Base-by-base conservation (phyloP, 2,113 vertebrate genomes). In the Cromileptes altivelis region DNA sequence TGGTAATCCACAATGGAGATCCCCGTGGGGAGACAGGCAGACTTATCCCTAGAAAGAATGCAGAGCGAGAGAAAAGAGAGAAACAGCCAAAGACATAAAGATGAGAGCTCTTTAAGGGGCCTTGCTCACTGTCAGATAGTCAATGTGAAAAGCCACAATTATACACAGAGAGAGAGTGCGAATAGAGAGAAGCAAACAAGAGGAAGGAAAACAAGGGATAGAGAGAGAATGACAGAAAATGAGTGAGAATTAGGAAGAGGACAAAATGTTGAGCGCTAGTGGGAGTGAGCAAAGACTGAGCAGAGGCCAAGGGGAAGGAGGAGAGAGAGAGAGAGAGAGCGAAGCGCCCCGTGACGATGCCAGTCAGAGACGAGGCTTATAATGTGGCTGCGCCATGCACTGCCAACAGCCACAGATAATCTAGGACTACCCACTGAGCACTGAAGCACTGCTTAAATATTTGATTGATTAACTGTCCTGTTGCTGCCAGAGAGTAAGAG, bases 401-500 rank as follows among this genome's bases (percentile, higher is more conserved):
- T 95, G 94, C 92, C 93, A 94, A 92, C 89, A 90, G 91, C 78
- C 90, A 87, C 86, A 87, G 90, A 94, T 95, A 94, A 95, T 95
- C 93, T 93, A 72, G 85, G 93, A 93, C 92, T 91, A 84, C 93
- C 95, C 91, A 93, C 94, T 89, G 94, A 84, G 95, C 91, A 83
- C 89, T 93, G 94, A 94, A 95, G 94, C 93, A 88, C 93, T 94
- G 94, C 94, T 95, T 94, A 94, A 94, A 95, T 95, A 95, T 95
- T 94, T 95, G 95, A 96, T 96, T 95, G 95, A 96, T 95, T 95
- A 95, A 95, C 92, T 90, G 94, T 94, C 94, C 94, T 74, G 90
- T 89, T 70, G 89, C 85, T 91, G 94, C 92, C 91, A 89, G 93
- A 80, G 91, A 94, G 90, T 89, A 92, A 90, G 91, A 92, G 89